phyloP scores from a whole-genome alignment of 2,113 vertebrate genomes.

The Podarcis cretensis region DNA sequence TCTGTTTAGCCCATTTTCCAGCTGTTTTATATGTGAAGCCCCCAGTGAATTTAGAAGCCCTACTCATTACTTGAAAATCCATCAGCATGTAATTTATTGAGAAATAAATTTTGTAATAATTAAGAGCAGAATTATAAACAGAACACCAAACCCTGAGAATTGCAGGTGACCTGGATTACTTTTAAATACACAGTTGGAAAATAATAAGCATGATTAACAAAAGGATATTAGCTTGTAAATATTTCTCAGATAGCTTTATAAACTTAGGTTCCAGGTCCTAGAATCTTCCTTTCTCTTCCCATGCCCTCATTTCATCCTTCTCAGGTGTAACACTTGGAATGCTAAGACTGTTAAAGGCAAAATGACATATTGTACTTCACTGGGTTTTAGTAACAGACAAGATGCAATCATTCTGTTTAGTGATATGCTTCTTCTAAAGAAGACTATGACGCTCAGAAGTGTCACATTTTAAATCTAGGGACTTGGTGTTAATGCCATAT shows the following conservation, averaged over 20 bases:
- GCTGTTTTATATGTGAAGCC: constrained; percentile 45
- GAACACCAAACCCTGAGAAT: background rate
- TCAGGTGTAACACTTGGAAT: background rate
- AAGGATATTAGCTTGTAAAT: background rate
- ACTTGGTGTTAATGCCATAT: background rate
- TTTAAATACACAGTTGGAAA: background rate
- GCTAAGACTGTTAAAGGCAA: background rate
- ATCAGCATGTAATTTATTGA: constrained; percentile 15
- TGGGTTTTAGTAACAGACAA: background rate
- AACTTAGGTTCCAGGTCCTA: background rate
- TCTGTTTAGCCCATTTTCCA: constrained; percentile 39
- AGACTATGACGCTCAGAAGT: background rate
- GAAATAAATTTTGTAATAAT: constrained; percentile 58
- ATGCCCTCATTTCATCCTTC: background rate
- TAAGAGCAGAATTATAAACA: constrained; percentile 15
- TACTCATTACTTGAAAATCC: constrained; percentile 31
- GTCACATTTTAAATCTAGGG: background rate
- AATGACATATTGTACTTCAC: background rate
- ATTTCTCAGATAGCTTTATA: background rate
- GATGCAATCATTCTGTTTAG: background rate
- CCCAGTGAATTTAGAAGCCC: constrained; percentile 10
- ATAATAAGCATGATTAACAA: background rate
- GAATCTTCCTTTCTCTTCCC: no score
- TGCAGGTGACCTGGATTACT: background rate
- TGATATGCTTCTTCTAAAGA: background rate